Evolutionary conservation across 2,888 invertebrate genomes (phyloP).

Genomic region (Noctua janthina): DNA sequence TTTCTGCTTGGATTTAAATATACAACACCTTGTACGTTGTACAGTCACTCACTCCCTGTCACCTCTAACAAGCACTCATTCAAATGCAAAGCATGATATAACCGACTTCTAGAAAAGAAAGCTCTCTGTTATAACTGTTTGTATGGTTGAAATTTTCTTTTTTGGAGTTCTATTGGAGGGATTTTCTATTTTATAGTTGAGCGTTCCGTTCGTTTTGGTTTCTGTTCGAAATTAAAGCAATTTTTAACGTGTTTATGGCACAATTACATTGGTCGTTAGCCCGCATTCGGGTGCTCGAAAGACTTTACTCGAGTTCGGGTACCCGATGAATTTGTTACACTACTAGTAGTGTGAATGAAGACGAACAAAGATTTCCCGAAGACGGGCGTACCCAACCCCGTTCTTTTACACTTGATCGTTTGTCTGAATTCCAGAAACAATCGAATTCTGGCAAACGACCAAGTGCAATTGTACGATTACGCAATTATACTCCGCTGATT

Average conservation of each 20-base stretch:
- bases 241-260: too few species aligned
- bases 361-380: not conserved
- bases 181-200: not conserved
- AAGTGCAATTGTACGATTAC: not conserved
- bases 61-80: conserved; percentile 25
- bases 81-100: conserved; percentile 9
- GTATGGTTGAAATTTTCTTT: not conserved
- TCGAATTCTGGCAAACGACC: not conserved
- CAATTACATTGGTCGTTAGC: too few species aligned
- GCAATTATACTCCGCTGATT: not conserved
- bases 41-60: conserved; percentile 34
- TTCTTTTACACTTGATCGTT: not conserved
- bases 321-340: not conserved
- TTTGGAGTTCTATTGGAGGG: not conserved
- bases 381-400: not conserved
- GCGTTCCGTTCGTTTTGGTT: not conserved
- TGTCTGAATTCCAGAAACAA: not conserved
- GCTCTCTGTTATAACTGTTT: not conserved
- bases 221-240: too few species aligned
- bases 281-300: not conserved
- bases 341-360: not conserved
- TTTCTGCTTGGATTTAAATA: conserved; percentile 27
- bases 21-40: not conserved
- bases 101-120: conserved; percentile 4
- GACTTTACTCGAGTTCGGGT: not conserved